Evolutionary conservation across 2,888 invertebrate species (phyloP).

Genomic region (Tuta absoluta): DNA sequence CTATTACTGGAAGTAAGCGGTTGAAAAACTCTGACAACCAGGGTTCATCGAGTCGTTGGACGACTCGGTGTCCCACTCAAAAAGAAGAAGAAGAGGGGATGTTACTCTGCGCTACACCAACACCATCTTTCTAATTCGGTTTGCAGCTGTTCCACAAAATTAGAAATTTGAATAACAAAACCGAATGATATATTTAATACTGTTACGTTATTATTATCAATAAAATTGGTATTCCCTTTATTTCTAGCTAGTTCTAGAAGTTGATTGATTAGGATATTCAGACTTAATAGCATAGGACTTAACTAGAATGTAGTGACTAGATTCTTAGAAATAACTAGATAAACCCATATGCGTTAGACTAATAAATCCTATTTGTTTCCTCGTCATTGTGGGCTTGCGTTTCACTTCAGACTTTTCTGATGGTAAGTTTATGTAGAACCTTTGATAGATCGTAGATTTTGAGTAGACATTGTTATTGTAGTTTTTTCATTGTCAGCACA

Average conservation of each 20-base stretch:
- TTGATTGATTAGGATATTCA: background rate
- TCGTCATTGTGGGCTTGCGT: constrained; percentile 9
- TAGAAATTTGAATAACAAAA: no score
- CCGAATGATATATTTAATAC: no score
- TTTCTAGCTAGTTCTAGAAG: background rate
- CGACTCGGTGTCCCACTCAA: no score
- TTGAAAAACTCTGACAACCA: no score
- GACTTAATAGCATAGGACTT: background rate
- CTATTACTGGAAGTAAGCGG: no score
- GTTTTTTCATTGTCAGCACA: background rate
- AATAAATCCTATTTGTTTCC: background rate
- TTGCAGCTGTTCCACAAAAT: background rate
- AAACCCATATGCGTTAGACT: background rate
- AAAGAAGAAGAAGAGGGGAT: no score
- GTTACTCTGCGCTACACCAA: no score
- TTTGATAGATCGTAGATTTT: no score
- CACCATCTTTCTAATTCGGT: background rate
- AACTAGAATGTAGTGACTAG: background rate
- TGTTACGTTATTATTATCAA: background rate
- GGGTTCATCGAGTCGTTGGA: no score
- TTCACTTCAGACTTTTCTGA: background rate
- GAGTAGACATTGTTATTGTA: background rate
- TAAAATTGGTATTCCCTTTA: background rate
- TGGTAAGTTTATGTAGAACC: constrained; percentile 10
- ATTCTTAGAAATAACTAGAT: no score